These are phyloP conservation scores for Xyliphius kryptos DNA, from an alignment of 2,113 vertebrate genomes.

Conservation along the genomic window DNA sequence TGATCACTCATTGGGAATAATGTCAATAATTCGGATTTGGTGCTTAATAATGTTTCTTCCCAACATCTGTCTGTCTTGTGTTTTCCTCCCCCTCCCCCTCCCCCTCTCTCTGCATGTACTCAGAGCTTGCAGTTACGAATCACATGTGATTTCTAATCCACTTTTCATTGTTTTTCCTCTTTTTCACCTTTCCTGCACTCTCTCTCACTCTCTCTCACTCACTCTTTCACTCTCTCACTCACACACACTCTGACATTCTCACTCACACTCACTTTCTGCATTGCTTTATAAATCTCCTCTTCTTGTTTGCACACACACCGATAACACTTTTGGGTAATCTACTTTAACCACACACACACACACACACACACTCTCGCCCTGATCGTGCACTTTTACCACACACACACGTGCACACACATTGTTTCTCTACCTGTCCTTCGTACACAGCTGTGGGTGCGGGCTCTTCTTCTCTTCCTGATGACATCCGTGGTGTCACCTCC, in stretches of 20 bases:
- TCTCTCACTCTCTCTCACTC: constrained; percentile 13
- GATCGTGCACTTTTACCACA: too few species aligned
- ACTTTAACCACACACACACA: constrained; percentile 12
- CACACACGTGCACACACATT: constrained; percentile 14
- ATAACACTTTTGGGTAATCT: background rate
- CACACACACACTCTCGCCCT: constrained; percentile 1
- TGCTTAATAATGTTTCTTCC: too few species aligned
- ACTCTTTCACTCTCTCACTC: constrained; percentile 16
- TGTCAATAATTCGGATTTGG: too few species aligned
- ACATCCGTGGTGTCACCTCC: constrained; percentile 57
- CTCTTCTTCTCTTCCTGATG: constrained; percentile 64
- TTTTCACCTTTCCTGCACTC: constrained; percentile 23
- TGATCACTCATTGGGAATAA: too few species aligned
- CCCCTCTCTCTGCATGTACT: constrained; percentile 50
- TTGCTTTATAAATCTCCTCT: background rate
- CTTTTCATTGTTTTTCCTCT: too few species aligned
- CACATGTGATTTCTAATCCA: constrained; percentile 40
- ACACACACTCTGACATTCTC: constrained; percentile 8
- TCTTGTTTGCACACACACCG: background rate
- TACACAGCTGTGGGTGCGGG: constrained; percentile 67
- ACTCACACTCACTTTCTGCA: constrained; percentile 1
- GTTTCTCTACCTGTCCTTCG: constrained; percentile 42
- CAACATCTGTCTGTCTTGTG: too few species aligned
- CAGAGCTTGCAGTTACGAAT: constrained; percentile 38
- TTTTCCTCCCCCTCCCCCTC: background rate